A percentile compares a stretch with the other conserved stretches of the same genome.
Conservation (phyloP, 35 echinoderm and acorn worm species). For the Amphiura filiformis region DNA sequence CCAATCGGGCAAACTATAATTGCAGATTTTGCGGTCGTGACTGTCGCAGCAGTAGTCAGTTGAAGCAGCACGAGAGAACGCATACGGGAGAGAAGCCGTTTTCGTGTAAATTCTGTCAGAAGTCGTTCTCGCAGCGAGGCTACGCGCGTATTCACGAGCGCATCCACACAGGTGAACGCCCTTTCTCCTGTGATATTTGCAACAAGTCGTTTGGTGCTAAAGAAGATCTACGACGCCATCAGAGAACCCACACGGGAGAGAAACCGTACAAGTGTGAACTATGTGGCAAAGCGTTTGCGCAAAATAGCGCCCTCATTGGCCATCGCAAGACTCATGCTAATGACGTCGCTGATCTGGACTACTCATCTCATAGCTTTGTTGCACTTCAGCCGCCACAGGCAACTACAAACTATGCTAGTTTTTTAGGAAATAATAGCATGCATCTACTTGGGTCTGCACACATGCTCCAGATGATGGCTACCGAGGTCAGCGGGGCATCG, state of each 20-base stretch:
- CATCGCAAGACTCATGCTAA: not conserved
- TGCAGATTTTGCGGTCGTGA: not conserved
- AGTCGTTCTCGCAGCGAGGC: not conserved
- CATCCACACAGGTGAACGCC: not conserved
- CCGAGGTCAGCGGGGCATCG: not conserved
- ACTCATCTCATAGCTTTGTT: not conserved
- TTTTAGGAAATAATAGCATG: not conserved
- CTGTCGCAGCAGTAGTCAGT: not conserved
- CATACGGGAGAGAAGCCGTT: not conserved
- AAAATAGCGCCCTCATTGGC: not conserved
- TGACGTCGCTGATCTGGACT: not conserved
- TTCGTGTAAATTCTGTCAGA: not conserved
- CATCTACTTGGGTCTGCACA: not conserved
- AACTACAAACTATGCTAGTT: not conserved
- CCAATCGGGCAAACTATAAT: not conserved
- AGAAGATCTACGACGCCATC: not conserved
- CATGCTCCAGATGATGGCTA: not conserved
- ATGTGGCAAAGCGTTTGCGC: not conserved
- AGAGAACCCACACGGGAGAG: not conserved
- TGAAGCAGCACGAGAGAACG: not conserved
- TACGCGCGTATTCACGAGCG: not conserved
- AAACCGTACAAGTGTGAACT: not conserved
- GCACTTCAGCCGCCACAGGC: not conserved
- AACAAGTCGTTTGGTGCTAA: not conserved
- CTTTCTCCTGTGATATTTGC: not conserved